phyloP scores from a whole-genome alignment of 2,797 vertebrate genomes.

The Coluber constrictor region DNA sequence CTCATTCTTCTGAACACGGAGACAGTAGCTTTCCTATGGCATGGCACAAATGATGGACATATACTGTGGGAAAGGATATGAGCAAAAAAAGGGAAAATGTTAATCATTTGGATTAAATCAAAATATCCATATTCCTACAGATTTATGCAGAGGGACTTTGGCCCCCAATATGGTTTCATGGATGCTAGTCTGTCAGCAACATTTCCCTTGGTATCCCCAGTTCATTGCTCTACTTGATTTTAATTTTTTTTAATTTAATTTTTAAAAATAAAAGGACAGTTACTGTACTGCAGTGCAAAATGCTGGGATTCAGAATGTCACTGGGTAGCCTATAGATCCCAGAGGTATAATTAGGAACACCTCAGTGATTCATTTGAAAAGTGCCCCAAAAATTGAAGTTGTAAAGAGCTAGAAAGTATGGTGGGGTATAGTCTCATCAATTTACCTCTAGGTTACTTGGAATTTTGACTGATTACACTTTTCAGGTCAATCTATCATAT shows the following conservation, averaged over 20 bases:
- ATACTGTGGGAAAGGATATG: neutral
- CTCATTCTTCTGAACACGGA: constrained; percentile 58
- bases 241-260: neutral
- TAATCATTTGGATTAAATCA: neutral
- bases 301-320: neutral
- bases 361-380: neutral
- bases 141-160: neutral
- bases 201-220: neutral
- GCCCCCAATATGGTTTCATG: neutral
- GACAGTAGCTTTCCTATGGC: constrained; percentile 29
- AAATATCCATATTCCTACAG: neutral
- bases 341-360: neutral
- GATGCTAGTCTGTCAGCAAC: neutral
- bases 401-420: neutral
- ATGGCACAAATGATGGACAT: neutral
- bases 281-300: neutral
- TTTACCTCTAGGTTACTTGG: neutral
- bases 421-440: neutral
- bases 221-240: neutral
- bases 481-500: neutral
- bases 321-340: neutral
- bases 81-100: neutral
- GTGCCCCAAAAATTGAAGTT: neutral
- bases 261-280: neutral
- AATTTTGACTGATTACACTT: neutral